Evolutionary conservation across 2,888 invertebrate genomes (phyloP), one percentile per base, ranked within the genome.

Genomic region (Patella caerulea): DNA sequence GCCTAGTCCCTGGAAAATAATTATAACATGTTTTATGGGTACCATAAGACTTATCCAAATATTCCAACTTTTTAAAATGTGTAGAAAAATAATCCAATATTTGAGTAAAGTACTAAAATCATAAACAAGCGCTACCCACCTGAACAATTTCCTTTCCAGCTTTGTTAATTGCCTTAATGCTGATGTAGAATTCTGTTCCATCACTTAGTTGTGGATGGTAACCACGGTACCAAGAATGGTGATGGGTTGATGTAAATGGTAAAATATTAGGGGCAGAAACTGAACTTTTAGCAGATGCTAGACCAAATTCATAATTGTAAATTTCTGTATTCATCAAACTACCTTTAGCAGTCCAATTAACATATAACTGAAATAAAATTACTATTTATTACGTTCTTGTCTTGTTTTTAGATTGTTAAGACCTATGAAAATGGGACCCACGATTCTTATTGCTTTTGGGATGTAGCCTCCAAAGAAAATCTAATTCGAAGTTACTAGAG

Each of bases 81-180:
- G 45, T 45, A 45, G 34, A 34, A 34, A 45, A 45, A 45, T 45
- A 45, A 45, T 7, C 9, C 45, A 45, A 45, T 45, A 9, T 45
- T 45, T 45, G 45, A 45, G 7, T 45, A 9, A 45, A 45, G 45
- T 45, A 45, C 45, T 9, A 45, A 45, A 45, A 45, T 45, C 45
- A 45, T 45, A 7, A 45, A 45, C 45, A 45, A 45, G 45, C 7
- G 7, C 45, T 3, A 19, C 65, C 24, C 4, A 84, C 85, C 82
- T 78, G 78, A 29, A 78, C 71, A 19, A 76, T 73, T 34, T 78
- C 73, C 24, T 80, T 70, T 11, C 77, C 80, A 5, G 86, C 83
- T 75, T 81, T 85, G 73, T 86, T 85, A 24, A 82, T 82, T 17
- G 86, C 83, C 72, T 83, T 85, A 69, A 87, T 78, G 19, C 83